Base-by-base conservation (phyloP, 2,888 invertebrate species). In the Lasioglossum figueresi region DNA sequence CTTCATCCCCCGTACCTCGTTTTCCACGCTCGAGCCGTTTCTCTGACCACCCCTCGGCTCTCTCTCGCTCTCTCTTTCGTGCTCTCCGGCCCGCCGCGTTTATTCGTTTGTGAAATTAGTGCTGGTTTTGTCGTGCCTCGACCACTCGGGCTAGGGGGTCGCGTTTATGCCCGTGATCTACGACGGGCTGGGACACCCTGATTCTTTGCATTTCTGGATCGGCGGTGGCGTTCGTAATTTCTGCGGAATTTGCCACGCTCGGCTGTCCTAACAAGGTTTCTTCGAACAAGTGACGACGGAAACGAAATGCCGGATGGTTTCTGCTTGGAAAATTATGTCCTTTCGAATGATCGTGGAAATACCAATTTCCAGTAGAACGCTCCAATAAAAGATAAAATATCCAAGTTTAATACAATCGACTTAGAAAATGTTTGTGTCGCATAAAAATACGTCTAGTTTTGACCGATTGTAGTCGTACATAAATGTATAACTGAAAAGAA, bases 101-200 rank as follows among this genome's bases (percentile, higher is more conserved):
- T 94, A 94, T 94, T 95, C 95, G 94, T 93, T 95, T 95, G 95
- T 95, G 94, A 95, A 95, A 95, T 95, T 94, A 95, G 94, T 94
- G 91, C 95, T 94, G 95, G 94, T 95, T 91, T 89, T 88, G 90
- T 90, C 91, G 91, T 88, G 84, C 86, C 90, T 86, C 85, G 84
- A 82, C 81, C 84, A 34, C 43, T 40, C 56, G 48, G 34, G 34
- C 37, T 68, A 68, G 66, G 52, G 45, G 84, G 40, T 73, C 40
- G 27, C 74, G 70, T 78, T 68, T 71, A 48, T 77, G 34, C 73
- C 78, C 75, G 79, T 79, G 74, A 80, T 84, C 81, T 68, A 79
- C 74, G 72, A 56, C 56, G 56, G 56, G 56, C 56, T 56, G 56
- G n/a, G 56, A 83, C 70, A 66, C 73, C 45, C 59, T 43, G 59